Evolutionary conservation across 2,888 invertebrate species (phyloP).

Genomic region (Lymantria monacha): DNA sequence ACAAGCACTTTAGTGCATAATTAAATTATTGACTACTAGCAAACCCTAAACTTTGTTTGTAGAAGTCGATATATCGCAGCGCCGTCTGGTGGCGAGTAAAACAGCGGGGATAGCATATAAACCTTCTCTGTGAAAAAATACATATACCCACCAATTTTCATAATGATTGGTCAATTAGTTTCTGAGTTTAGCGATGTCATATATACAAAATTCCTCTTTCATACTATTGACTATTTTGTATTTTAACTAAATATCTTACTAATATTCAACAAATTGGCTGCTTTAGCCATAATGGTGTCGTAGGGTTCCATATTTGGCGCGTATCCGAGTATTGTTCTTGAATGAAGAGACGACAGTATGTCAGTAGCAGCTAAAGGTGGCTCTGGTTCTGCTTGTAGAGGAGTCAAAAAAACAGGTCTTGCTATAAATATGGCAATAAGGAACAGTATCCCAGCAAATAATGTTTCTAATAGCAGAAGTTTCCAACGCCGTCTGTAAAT

Average conservation of each 20-base stretch:
- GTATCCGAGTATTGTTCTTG: constrained; percentile 51
- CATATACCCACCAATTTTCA: too few species aligned
- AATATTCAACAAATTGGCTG: constrained; percentile 37
- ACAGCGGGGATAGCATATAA: too few species aligned
- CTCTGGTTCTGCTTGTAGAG: constrained; percentile 50
- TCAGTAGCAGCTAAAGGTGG: constrained; percentile 40
- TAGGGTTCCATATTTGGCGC: constrained; percentile 48
- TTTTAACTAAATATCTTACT: constrained; percentile 36
- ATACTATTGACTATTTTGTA: too few species aligned
- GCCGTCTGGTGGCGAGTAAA: too few species aligned
- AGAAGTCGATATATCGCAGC: too few species aligned
- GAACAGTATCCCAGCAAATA: constrained; percentile 47
- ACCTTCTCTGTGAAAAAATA: too few species aligned
- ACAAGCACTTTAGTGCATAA: too few species aligned
- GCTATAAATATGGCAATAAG: constrained; percentile 48
- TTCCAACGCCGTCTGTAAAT: constrained; percentile 59
- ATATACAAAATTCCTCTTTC: too few species aligned
- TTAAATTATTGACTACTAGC: too few species aligned
- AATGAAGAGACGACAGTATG: constrained; percentile 43
- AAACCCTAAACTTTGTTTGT: too few species aligned
- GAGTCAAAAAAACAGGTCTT: constrained; percentile 63
- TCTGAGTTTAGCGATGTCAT: too few species aligned
- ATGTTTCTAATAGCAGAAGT: constrained; percentile 41
- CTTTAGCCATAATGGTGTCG: constrained; percentile 44
- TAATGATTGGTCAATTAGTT: too few species aligned